Percentiles rank a stretch among this genome's conserved stretches.
phyloP scores from a whole-genome alignment of 2,113 vertebrate species.

The Brachypteracias leptosomus region DNA sequence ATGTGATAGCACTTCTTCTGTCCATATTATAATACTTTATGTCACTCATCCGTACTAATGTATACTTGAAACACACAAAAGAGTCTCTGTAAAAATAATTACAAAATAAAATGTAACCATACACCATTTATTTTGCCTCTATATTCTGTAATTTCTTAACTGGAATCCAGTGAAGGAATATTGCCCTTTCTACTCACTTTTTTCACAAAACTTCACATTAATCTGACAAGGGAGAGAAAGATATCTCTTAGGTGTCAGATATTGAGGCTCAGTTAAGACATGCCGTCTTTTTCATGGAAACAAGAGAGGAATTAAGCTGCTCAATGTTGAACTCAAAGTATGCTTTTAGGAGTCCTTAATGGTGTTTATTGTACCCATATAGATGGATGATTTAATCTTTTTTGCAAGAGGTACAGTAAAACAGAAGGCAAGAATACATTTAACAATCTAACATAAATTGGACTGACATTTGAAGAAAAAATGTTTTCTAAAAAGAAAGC shows the following conservation, averaged over 20 bases:
- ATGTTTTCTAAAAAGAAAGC: neutral
- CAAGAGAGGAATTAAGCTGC: neutral
- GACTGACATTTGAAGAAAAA: neutral
- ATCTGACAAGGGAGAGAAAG: neutral
- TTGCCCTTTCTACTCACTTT: neutral
- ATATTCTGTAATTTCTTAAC: neutral
- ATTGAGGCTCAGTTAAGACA: neutral
- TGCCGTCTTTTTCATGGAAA: neutral
- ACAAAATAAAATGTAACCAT: neutral
- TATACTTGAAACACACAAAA: neutral
- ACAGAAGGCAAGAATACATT: neutral
- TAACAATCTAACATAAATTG: neutral
- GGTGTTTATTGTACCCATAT: neutral
- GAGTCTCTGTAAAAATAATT: neutral
- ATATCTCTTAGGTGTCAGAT: neutral
- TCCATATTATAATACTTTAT: neutral
- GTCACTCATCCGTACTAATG: neutral
- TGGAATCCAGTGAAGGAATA: neutral
- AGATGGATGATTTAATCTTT: neutral
- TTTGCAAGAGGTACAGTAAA: neutral
- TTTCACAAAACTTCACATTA: neutral
- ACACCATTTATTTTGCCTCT: rapidly evolving
- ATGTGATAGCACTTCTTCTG: neutral
- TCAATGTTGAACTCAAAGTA: neutral
- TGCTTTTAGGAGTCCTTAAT: neutral